Evolutionary conservation across 2,888 invertebrate genomes (phyloP).

Genomic region (Caenorhabditis becei): DNA sequence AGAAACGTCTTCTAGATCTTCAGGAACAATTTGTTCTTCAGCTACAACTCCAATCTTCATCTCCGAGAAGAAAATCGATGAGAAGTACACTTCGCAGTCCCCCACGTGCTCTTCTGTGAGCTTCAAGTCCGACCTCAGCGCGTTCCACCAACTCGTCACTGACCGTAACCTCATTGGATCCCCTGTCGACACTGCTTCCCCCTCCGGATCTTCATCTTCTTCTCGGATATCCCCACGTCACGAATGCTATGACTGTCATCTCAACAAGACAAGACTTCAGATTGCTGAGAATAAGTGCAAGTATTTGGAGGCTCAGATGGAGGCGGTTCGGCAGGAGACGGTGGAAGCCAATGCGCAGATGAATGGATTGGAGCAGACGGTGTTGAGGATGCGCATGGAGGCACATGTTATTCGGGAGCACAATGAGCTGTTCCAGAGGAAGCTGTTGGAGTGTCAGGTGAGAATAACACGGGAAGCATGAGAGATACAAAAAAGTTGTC

Average conservation of each 20-base stretch:
- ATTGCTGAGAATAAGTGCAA: slow-evolving; percentile 61
- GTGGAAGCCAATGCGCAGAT: slow-evolving; percentile 55
- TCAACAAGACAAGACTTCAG: slow-evolving; percentile 60
- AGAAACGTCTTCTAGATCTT: not conserved
- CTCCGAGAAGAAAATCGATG: slow-evolving; percentile 9
- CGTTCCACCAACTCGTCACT: slow-evolving; percentile 47
- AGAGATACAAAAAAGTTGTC: too few relatives aligned
- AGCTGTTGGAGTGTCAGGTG: slow-evolving; percentile 66
- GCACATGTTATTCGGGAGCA: slow-evolving; percentile 57
- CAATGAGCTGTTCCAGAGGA: slow-evolving; percentile 64
- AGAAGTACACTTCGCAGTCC: slow-evolving; percentile 38
- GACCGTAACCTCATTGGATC: slow-evolving; percentile 37
- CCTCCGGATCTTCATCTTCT: slow-evolving; percentile 28
- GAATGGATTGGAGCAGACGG: slow-evolving; percentile 50
- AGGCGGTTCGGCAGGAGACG: slow-evolving; percentile 55
- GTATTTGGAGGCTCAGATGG: slow-evolving; percentile 57
- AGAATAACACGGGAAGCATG: too few relatives aligned
- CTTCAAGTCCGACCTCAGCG: slow-evolving; percentile 49
- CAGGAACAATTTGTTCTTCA: slow-evolving; percentile 12
- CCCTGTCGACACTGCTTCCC: slow-evolving; percentile 17
- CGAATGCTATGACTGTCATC: slow-evolving; percentile 68
- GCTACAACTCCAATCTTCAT: slow-evolving; percentile 45
- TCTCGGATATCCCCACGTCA: slow-evolving; percentile 41
- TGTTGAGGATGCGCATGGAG: slow-evolving; percentile 51
- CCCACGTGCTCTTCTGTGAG: slow-evolving; percentile 49